These are phyloP conservation scores for Delia radicum DNA, from an alignment of 1,140 invertebrate species.

Conservation along the genomic window DNA sequence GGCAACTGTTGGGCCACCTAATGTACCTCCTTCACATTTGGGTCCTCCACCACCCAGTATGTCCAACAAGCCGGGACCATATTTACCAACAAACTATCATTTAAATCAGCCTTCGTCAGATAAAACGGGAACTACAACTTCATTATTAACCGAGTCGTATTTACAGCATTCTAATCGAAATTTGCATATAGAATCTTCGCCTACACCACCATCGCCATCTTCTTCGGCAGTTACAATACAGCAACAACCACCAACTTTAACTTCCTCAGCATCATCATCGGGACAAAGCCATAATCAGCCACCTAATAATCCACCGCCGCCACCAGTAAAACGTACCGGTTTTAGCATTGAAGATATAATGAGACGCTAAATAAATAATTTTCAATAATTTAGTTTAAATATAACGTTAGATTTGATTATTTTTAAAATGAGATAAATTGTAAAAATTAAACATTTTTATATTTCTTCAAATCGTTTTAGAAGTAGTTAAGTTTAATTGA, in stretches of 20 bases:
- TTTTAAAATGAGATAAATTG: background rate
- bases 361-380: slow-evolving; percentile 60
- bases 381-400: background rate
- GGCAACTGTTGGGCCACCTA: too few relatives aligned
- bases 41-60: background rate
- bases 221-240: background rate
- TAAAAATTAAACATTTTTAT: background rate
- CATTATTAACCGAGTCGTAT: background rate
- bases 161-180: background rate
- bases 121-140: background rate
- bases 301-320: slow-evolving; percentile 49
- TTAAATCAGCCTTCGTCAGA: background rate
- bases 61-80: background rate
- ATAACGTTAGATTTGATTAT: background rate
- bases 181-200: background rate
- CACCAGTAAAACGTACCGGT: slow-evolving; percentile 61
- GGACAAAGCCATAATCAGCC: slow-evolving; percentile 49
- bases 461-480: background rate
- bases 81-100: slow-evolving; percentile 4
- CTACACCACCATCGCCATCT: background rate
- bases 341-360: slow-evolving; percentile 76
- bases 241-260: background rate
- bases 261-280: background rate
- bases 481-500: background rate
- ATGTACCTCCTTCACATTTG: background rate